Base-by-base conservation (phyloP, 2,888 invertebrate genomes). In the Ophion ellenae region DNA sequence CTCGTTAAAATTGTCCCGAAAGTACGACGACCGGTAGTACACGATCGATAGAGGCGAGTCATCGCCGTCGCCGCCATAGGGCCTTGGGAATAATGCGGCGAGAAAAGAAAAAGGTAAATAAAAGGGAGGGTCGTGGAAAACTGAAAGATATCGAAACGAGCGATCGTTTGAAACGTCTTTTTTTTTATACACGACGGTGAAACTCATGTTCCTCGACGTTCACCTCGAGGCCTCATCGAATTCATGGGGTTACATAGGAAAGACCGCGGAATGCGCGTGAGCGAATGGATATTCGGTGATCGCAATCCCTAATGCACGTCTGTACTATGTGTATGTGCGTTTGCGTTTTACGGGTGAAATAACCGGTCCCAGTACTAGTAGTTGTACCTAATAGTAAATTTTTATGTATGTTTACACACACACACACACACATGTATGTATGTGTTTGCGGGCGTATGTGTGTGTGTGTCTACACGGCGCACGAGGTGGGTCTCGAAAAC, bases 41-140 rank as follows among this genome's bases (percentile, higher is more conserved):
- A 36, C 77, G 86, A 86, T 86, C 83, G 83, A 86, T 86, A 86
- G 45, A 59, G 32, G 70, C 86, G 69, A 83, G 86, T 86, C 86
- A 86, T 86, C 74, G 63, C 24, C 40, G 59, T 17, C 36, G 57
- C 71, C 17, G 63, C 40, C 3, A 14, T 14, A 53, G 63, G 71
- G 24, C 71, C 73, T 67, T 66, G 61, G 36, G 79, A 76, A 61
- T 32, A 47, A 73, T 57, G 59, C 40, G 59, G 59, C 47, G 61
- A 24, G 66, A 40, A 75, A 45, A 73, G 20, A 71, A 57, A 36
- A 70, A 45, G 61, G 57, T 66, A 57, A 77, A 63, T 59, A 66
- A 83, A 64, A 61, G 3, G n/a, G 77, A 61, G 83, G 80, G 76
- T 75, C 70, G 78, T 73, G 69, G 81, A 81, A 83, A 83, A 86